Evolutionary conservation across 2,888 invertebrate species (phyloP).

Genomic region (Agrenia bidenticulata): DNA sequence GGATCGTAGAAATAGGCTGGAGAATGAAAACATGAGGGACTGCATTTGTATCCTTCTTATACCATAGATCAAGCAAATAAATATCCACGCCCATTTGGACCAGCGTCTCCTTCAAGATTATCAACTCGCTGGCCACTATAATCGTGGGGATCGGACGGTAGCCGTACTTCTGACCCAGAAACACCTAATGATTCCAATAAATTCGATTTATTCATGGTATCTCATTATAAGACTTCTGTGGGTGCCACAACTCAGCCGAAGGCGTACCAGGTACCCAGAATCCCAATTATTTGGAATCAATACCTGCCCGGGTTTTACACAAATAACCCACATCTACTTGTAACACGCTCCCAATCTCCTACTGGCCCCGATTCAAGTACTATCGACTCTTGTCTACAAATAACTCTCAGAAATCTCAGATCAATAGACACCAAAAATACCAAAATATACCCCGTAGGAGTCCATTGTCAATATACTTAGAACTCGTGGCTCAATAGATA

Average conservation of each 20-base stretch:
- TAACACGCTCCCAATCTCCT: slow-evolving; percentile 8
- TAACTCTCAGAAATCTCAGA: no score
- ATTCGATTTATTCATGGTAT: no score
- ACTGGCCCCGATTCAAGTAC: background rate
- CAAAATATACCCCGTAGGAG: no score
- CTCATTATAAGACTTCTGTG: no score
- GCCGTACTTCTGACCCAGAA: slow-evolving; percentile 96
- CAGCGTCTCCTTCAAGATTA: slow-evolving; percentile 80
- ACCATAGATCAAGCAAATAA: slow-evolving; percentile 86
- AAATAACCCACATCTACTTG: background rate
- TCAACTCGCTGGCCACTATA: slow-evolving; percentile 86
- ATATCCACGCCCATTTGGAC: slow-evolving; percentile 80
- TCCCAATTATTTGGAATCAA: no score
- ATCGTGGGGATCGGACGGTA: slow-evolving; percentile 96
- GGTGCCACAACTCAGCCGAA: no score
- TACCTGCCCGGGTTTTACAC: no score
- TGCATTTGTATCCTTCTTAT: slow-evolving; percentile 92
- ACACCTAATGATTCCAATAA: slow-evolving; percentile 63
- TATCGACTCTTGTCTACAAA: no score
- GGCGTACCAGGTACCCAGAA: no score
- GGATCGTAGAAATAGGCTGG: slow-evolving; percentile 94
- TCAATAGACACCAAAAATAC: no score
- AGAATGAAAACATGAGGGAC: slow-evolving; percentile 92
- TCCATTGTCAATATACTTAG: no score
- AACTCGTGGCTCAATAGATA: no score